Base-by-base conservation (phyloP, 2,113 vertebrate species). In the Psilopsiagon aymara region DNA sequence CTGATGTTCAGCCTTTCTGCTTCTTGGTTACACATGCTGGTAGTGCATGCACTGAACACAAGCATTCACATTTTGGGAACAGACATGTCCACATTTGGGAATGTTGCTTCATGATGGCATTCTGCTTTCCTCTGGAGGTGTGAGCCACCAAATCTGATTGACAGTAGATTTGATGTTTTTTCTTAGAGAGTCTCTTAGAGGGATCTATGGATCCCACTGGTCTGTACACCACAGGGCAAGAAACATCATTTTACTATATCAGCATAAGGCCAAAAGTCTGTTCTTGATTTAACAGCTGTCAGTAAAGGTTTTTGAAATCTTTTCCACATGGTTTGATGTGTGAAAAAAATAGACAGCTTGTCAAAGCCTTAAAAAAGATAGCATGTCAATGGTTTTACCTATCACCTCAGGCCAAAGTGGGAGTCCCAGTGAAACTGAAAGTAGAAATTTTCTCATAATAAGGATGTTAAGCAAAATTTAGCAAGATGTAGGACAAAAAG, bases 211-310 rank as follows among this genome's bases (percentile, higher is more conserved):
- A 66, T 44, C 37, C 47, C 25, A 79, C 28, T 5, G 4, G 24
- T 59, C 75, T 86, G 19, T 49, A 66, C 9, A 73, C 8, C 44
- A n/a, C 0, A 67, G n/a, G 5, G 37, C 60, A 47, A 68, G 66
- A 86, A 74, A 68, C 18, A 15, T 17, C 46, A 69, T 49, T 92
- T 90, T 78, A 29, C 18, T 33, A 33, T 6, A 49, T 8, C 18
- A 79, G 10, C 25, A 59, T 71, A 39, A 28, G 47, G 11, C 27
- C 51, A 85, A 85, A 90, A 85, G 41, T 25, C 49, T 82, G 78
- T 47, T 80, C 39, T 46, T 90, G 31, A 77, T 92, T 90, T 94
- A 86, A 75, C n/a, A 75, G 64, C 37, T 68, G 46, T 46, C 82
- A 74, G 46, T 7, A 93, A 37, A 80, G 31, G 63, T 67, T 90